Percentiles rank a stretch among this genome's conserved stretches.
Conservation (phyloP, 1,140 invertebrate genomes). For the Orius insidiosus region DNA sequence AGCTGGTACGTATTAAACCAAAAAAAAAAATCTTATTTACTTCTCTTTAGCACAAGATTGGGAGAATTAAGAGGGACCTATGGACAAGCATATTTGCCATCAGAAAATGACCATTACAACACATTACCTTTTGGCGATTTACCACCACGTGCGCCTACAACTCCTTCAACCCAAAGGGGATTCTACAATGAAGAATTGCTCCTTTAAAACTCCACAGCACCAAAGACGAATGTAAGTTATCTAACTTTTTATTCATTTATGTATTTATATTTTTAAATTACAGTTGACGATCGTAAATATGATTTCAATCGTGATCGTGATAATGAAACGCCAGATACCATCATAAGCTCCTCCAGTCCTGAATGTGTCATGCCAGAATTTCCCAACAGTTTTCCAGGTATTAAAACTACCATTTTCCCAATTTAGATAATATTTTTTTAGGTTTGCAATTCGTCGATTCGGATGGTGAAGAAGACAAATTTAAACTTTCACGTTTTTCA, state of each 20-base stretch:
- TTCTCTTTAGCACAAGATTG: constrained; percentile 41
- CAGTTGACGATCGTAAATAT: constrained; percentile 46
- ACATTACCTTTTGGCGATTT: constrained; percentile 65
- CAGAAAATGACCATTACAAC: constrained; percentile 59
- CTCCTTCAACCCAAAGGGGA: constrained; percentile 62
- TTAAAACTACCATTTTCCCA: too few species aligned
- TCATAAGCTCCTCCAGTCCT: constrained; percentile 76
- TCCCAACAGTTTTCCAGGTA: constrained; percentile 42
- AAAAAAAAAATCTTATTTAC: background rate
- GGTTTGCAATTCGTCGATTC: constrained; percentile 44
- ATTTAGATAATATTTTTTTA: too few species aligned
- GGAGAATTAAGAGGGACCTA: constrained; percentile 62
- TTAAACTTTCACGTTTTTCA: constrained; percentile 37
- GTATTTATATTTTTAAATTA: constrained; percentile 22
- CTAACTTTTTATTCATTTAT: too few species aligned
- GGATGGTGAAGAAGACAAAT: constrained; percentile 38
- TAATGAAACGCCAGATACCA: constrained; percentile 70
- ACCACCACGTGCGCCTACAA: constrained; percentile 47
- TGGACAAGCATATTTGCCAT: constrained; percentile 50
- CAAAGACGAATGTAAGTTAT: constrained; percentile 22
- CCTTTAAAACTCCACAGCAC: constrained; percentile 53
- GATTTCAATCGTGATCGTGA: constrained; percentile 50
- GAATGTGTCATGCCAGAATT: constrained; percentile 59
- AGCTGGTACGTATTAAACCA: constrained; percentile 37
- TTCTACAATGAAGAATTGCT: constrained; percentile 90